Percentiles rank a stretch among this genome's conserved stretches.
Evolutionary conservation across 2,888 invertebrate genomes (phyloP).

Genomic region (Andrena flavipes): DNA sequence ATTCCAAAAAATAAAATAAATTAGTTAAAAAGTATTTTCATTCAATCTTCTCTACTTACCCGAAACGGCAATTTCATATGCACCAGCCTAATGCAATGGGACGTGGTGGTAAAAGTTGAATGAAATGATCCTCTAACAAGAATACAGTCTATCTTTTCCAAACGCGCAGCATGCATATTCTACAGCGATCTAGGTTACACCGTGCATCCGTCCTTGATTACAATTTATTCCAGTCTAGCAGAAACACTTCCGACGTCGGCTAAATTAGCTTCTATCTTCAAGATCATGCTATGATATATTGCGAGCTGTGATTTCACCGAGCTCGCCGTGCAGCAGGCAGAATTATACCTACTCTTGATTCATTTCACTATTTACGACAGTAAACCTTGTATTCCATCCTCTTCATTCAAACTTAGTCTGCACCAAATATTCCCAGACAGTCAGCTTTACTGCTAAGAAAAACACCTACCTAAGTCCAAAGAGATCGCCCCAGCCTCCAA

Average conservation of each 20-base stretch:
- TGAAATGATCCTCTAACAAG: too few species aligned
- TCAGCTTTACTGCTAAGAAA: not conserved
- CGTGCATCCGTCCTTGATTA: conserved; percentile 48
- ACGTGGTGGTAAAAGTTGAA: too few species aligned
- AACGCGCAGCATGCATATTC: conserved; percentile 22
- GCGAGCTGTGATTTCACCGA: conserved; percentile 28
- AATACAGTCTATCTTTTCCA: not conserved
- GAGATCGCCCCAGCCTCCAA: too few species aligned
- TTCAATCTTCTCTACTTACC: too few species aligned
- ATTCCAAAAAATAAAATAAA: too few species aligned
- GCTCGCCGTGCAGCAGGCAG: not conserved
- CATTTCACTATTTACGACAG: not conserved
- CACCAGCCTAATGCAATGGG: too few species aligned
- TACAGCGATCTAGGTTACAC: conserved; percentile 28
- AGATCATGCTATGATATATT: conserved; percentile 40
- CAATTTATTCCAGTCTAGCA: conserved; percentile 50
- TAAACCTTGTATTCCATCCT: not conserved
- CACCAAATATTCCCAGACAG: not conserved
- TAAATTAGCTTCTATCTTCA: conserved; percentile 29
- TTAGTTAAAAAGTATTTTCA: too few species aligned
- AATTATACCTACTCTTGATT: not conserved
- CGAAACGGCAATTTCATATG: too few species aligned
- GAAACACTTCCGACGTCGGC: conserved; percentile 35
- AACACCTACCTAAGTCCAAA: too few species aligned
- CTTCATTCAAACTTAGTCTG: not conserved